These are phyloP conservation scores for Virgularia gustaviana DNA, from an alignment of 92 coral and sea anemone genomes.

Conservation along the genomic window DNA sequence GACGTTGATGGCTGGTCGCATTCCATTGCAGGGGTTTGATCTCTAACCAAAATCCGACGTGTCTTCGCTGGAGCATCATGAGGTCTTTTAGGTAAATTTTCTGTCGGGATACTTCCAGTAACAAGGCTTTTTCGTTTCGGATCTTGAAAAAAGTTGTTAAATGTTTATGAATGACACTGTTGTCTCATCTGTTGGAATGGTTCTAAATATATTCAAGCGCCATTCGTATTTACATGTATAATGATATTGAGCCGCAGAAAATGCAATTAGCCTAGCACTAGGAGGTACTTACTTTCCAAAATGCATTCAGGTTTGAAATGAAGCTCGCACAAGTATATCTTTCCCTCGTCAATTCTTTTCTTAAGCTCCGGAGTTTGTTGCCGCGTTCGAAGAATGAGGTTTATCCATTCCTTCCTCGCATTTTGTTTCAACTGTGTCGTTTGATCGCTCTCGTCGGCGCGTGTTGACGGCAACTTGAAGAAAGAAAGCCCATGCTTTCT, in stretches of 20 bases:
- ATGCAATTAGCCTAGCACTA: too few relatives aligned
- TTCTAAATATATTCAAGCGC: too few relatives aligned
- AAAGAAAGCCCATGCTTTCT: slow-evolving; percentile 6
- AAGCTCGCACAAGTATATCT: background rate
- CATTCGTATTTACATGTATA: too few relatives aligned
- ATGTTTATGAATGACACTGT: background rate
- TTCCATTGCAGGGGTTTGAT: background rate
- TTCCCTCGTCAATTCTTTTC: background rate
- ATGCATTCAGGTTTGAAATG: background rate
- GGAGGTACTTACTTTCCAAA: background rate
- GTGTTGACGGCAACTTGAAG: background rate
- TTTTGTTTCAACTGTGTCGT: background rate
- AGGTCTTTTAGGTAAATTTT: background rate
- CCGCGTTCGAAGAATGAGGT: background rate
- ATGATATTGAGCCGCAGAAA: slow-evolving; percentile 3
- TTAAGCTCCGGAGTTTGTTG: background rate
- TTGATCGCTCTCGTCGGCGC: background rate
- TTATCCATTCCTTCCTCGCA: background rate
- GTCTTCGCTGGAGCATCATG: background rate
- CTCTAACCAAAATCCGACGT: slow-evolving; percentile 3
- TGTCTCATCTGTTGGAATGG: too few relatives aligned
- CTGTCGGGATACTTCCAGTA: slow-evolving; percentile 9
- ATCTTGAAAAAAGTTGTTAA: background rate
- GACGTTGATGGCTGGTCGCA: background rate
- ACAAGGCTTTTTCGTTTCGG: background rate